phyloP scores from a whole-genome alignment of 2,113 vertebrate genomes.

The Poicephalus gulielmi region DNA sequence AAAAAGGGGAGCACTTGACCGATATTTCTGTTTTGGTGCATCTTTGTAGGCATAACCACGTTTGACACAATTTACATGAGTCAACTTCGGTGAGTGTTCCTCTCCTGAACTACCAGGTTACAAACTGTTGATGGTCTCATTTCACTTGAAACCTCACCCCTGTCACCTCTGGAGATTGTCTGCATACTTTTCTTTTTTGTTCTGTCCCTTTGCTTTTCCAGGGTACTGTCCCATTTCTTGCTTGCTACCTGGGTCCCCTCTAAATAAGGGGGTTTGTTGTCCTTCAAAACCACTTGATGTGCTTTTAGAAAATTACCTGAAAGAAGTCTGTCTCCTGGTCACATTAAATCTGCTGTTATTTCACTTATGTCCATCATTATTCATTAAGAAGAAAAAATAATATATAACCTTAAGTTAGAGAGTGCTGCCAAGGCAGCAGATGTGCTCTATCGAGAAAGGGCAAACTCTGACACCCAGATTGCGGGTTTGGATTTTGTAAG shows the following conservation, averaged over 20 bases:
- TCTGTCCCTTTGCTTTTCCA: neutral
- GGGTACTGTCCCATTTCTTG: neutral
- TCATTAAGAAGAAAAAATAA: neutral
- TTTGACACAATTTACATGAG: neutral
- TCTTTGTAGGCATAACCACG: neutral
- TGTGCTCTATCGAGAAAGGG: neutral
- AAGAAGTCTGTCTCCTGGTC: neutral
- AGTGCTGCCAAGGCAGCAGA: neutral
- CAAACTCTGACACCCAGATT: neutral
- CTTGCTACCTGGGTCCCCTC: rapidly evolving
- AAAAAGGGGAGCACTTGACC: neutral
- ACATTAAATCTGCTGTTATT: neutral
- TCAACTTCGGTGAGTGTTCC: neutral
- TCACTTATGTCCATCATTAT: neutral
- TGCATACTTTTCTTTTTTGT: neutral
- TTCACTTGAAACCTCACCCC: neutral
- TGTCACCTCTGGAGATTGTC: neutral
- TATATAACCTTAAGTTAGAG: neutral
- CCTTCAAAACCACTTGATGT: neutral
- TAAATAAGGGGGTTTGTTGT: neutral
- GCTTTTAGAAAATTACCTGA: neutral
- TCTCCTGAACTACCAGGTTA: neutral
- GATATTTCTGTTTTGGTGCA: neutral
- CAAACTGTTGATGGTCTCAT: neutral
- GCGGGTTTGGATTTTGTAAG: neutral